Evolutionary conservation across 1,140 invertebrate genomes (phyloP).

Genomic region (Calephelis virginiensis): DNA sequence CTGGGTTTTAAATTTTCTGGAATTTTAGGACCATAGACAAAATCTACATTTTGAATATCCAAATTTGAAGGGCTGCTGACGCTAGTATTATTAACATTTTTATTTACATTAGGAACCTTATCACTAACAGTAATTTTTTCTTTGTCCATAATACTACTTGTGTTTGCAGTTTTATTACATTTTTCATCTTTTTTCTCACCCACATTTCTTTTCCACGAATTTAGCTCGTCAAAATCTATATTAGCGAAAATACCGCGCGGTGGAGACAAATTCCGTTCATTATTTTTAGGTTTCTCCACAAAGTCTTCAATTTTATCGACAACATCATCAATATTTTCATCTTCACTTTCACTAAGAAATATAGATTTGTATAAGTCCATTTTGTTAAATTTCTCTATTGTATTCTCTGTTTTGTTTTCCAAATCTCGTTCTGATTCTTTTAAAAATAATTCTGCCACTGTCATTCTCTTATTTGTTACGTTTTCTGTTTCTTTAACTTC

Average conservation of each 20-base stretch:
- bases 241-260: constrained; percentile 87
- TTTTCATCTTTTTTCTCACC: constrained; percentile 28
- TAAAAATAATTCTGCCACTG: constrained; percentile 74
- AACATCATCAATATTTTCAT: constrained; percentile 56
- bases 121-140: constrained; percentile 26
- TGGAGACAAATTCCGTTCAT: constrained; percentile 82
- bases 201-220: constrained; percentile 65
- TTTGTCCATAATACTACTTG: constrained; percentile 27
- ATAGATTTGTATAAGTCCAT: constrained; percentile 84
- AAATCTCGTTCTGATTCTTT: constrained; percentile 70
- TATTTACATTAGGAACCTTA: constrained; percentile 21
- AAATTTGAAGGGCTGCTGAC: background rate
- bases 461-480: constrained; percentile 62
- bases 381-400: constrained; percentile 79
- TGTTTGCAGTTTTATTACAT: constrained; percentile 25
- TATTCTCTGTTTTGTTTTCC: constrained; percentile 51
- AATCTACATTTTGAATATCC: constrained; percentile 31
- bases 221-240: constrained; percentile 82
- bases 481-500: constrained; percentile 21
- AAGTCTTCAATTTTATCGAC: constrained; percentile 37
- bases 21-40: constrained; percentile 80
- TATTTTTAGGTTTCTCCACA: constrained; percentile 52
- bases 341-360: constrained; percentile 82
- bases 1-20: constrained; percentile 67
- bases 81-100: constrained; percentile 23